These are phyloP conservation scores for Gisinianus flammeolus DNA, from an alignment of 2,888 invertebrate genomes.

Conservation along the genomic window DNA sequence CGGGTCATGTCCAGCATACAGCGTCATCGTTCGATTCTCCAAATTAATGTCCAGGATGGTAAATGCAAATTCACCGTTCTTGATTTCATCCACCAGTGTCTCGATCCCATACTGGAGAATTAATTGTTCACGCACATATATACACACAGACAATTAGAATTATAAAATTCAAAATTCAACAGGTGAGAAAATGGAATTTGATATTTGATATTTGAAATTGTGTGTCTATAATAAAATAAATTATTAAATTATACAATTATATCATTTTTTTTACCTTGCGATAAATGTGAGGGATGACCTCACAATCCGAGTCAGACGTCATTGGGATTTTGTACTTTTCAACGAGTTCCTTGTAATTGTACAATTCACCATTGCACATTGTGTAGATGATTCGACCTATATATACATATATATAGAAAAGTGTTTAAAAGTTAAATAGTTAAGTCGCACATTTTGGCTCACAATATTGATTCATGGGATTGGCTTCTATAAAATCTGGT, in stretches of 20 bases:
- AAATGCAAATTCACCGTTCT: constrained; percentile 52
- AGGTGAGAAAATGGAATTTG: too few species aligned
- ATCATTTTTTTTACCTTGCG: neutral
- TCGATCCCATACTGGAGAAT: constrained; percentile 43
- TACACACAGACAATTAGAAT: neutral
- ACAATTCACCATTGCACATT: constrained; percentile 51
- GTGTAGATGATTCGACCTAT: constrained; percentile 50
- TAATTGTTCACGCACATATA: neutral
- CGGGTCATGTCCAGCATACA: constrained; percentile 51
- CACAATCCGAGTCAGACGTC: constrained; percentile 49
- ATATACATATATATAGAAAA: too few species aligned
- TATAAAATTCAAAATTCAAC: neutral
- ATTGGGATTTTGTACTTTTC: constrained; percentile 46
- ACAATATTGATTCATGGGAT: too few species aligned
- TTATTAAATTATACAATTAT: too few species aligned
- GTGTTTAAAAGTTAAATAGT: too few species aligned
- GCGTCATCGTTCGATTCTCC: constrained; percentile 35
- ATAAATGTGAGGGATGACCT: constrained; percentile 51
- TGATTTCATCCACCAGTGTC: constrained; percentile 47
- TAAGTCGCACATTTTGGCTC: too few species aligned
- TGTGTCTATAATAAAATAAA: too few species aligned
- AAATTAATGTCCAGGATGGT: constrained; percentile 51
- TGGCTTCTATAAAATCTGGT: too few species aligned
- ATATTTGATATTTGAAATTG: too few species aligned
- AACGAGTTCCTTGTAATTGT: constrained; percentile 43